Evolutionary conservation across 1,140 invertebrate genomes (phyloP).

Genomic region (Brachionus sp.): DNA sequence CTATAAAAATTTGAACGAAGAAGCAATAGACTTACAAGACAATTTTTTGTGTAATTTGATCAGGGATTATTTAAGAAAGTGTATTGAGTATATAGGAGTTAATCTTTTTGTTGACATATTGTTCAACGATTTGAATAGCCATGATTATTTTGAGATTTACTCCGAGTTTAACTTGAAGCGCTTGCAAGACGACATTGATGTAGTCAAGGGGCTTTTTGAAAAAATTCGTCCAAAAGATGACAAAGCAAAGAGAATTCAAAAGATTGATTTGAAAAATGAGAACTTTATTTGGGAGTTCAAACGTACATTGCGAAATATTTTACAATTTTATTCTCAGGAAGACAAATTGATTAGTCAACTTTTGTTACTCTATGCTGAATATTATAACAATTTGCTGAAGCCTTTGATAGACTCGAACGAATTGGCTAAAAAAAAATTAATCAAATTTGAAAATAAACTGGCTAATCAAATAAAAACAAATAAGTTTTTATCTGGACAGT

Average conservation of each 20-base stretch:
- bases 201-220: not conserved
- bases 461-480: not conserved
- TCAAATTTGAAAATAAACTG: conserved; percentile 22
- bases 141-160: conserved; percentile 42
- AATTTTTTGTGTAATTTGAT: conserved; percentile 37
- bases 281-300: conserved; percentile 3
- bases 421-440: conserved; percentile 23
- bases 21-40: conserved; percentile 23
- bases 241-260: not conserved
- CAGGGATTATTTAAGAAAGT: not conserved
- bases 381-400: conserved; percentile 24
- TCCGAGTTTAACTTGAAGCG: conserved; percentile 41
- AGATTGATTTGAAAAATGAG: not conserved
- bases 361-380: conserved; percentile 11
- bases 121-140: conserved; percentile 22
- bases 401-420: conserved; percentile 18
- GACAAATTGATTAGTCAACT: not conserved
- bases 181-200: conserved; percentile 17
- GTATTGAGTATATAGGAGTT: not conserved
- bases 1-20: not conserved
- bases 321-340: conserved; percentile 11
- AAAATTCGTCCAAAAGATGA: not conserved
- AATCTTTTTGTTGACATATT: conserved; percentile 37
- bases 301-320: not conserved
- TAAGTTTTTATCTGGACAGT: conserved; percentile 1